Conservation (phyloP, 2,888 invertebrate species). For the Rosalia funebris region DNA sequence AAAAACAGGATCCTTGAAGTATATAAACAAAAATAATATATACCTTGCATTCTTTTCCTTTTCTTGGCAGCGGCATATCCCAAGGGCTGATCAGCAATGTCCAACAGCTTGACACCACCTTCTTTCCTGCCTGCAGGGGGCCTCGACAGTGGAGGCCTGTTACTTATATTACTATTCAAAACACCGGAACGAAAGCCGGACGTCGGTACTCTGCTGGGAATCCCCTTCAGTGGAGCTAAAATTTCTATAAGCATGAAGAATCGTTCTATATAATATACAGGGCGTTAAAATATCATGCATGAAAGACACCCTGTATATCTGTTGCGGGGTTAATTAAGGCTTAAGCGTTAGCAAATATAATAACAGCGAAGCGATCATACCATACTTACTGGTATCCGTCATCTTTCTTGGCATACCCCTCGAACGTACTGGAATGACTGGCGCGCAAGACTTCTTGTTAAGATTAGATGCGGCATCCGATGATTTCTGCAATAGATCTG, state of each 20-base stretch:
- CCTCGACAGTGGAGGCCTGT: slow-evolving; percentile 69
- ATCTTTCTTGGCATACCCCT: slow-evolving; percentile 93
- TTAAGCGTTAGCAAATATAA: slow-evolving; percentile 3
- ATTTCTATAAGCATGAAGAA: slow-evolving; percentile 19
- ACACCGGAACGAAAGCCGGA: slow-evolving; percentile 72
- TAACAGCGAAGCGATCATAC: slow-evolving; percentile 24
- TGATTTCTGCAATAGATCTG: slow-evolving; percentile 91
- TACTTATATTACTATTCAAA: slow-evolving; percentile 64
- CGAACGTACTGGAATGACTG: slow-evolving; percentile 88
- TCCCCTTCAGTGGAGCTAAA: slow-evolving; percentile 89
- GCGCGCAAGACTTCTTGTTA: slow-evolving; percentile 89
- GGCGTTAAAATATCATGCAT: background rate
- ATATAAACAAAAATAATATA: background rate
- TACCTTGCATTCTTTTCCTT: slow-evolving; percentile 83
- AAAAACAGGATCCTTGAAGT: no score
- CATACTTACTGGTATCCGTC: slow-evolving; percentile 87
- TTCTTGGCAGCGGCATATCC: slow-evolving; percentile 88
- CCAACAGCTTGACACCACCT: slow-evolving; percentile 93
- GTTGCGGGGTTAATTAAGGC: background rate
- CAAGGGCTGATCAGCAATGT: slow-evolving; percentile 92
- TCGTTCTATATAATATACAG: background rate
- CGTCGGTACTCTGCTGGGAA: slow-evolving; percentile 83
- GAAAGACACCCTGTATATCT: background rate
- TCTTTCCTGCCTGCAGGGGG: slow-evolving; percentile 80
- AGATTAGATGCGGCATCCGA: slow-evolving; percentile 88